Base-by-base conservation (phyloP, 2,113 vertebrate species). In the Columba livia region DNA sequence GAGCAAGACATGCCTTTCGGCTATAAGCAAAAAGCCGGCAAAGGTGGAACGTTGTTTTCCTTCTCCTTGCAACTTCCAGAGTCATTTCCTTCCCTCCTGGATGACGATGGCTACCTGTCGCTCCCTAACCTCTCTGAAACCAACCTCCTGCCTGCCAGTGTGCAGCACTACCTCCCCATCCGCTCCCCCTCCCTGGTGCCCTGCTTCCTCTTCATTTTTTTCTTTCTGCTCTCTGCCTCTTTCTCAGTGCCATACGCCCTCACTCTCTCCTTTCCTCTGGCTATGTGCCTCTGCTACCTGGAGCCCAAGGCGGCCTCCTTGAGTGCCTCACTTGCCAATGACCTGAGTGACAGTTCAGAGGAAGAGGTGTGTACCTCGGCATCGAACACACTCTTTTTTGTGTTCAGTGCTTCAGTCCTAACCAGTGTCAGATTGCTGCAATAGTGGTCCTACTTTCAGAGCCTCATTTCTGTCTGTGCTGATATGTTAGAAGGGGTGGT, bases 281-380 rank as follows among this genome's bases (percentile, higher is more conserved):
- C 99, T 97, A 97, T 99, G 98, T 99, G 99, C 97, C 99, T 99
- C 98, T 99, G 99, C 99, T 99, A 99, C 98, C 99, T 99, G 99
- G 99, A 99, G 99, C 99, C 99, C 98, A 99, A 99, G 98, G 99
- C 99, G 91, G 98, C 99, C 97, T 99, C 99, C 98, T 99, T 99
- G 98, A 99, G 98, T 96, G 98, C 99, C 98, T 99, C 99, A 98
- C 98, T 99, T 98, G 98, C 99, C 98, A 99, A 99, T 98, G 98
- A 99, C 98, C 99, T 98, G 98, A 99, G 98, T 99, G 99, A 99
- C 99, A 99, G 99, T 99, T 99, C 99, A 98, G 99, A 99, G 98
- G 99, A 99, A 98, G 98, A 99, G 98, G 99, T 98, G 98, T 98
- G 98, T 98, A 98, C 97, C 97, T 98, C 98, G 97, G 98, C 98